A percentile compares a stretch with the other conserved stretches of the same genome.
Evolutionary conservation across 2,888 invertebrate species (phyloP).

Genomic region (Athalia cordata): DNA sequence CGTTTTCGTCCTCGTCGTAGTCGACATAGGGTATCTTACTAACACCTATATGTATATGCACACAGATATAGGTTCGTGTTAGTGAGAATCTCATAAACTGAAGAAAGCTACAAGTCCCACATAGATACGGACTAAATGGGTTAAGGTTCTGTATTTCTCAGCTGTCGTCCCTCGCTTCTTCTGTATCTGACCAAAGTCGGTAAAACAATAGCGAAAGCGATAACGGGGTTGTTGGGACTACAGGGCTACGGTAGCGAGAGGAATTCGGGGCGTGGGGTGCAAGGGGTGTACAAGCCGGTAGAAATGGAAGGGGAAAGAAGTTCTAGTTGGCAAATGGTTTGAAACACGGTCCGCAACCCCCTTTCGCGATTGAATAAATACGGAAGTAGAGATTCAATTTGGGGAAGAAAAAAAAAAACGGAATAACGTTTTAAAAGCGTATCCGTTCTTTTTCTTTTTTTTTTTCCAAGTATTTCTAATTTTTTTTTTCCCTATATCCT

Average conservation of each 20-base stretch:
- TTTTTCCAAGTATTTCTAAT: background rate
- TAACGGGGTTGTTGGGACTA: slow-evolving; percentile 36
- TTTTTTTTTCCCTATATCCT: too few species aligned
- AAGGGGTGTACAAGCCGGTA: too few species aligned
- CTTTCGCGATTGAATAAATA: slow-evolving; percentile 43
- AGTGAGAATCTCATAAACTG: background rate
- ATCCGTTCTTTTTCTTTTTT: background rate
- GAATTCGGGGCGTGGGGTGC: too few species aligned
- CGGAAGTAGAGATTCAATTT: slow-evolving; percentile 46
- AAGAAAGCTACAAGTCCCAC: background rate
- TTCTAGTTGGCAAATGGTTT: slow-evolving; percentile 47
- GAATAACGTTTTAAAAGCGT: background rate
- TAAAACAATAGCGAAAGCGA: slow-evolving; percentile 48
- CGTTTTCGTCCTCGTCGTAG: background rate
- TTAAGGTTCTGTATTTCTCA: slow-evolving; percentile 46
- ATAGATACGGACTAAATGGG: slow-evolving; percentile 49
- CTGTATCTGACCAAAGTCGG: slow-evolving; percentile 50
- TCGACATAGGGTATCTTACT: background rate
- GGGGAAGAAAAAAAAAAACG: background rate
- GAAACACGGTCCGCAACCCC: slow-evolving; percentile 27
- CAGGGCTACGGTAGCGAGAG: too few species aligned
- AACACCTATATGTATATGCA: too few species aligned
- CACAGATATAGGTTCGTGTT: too few species aligned
- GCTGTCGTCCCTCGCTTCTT: slow-evolving; percentile 38
- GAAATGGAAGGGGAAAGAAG: slow-evolving; percentile 37